Base-by-base conservation (phyloP, 2,113 vertebrate genomes). In the Scatophagus argus region DNA sequence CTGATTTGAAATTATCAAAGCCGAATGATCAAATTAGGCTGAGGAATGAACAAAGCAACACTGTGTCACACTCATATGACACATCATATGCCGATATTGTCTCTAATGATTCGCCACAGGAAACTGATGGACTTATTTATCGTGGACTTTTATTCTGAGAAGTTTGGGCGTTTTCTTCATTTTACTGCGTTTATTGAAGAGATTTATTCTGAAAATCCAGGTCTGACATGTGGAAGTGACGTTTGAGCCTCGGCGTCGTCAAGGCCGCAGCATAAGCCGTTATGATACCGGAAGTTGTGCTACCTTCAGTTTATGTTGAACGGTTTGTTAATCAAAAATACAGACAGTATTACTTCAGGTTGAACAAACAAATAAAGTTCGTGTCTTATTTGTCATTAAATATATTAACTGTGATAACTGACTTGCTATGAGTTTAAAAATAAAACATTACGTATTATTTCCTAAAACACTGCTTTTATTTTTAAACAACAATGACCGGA, bases 391-490 rank as follows among this genome's bases (percentile, higher is more conserved):
- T 6, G 0, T 38, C 0, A 12, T 2, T 19, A 1, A 6, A 5
- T 23, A 12, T 5, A 47, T 7, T 8, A 0, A 10, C 8, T 38
- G 16, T 9, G n/a, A 9, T 1, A 11, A 6, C 0, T 0, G 16
- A 6, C 0, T 31, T 46, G 0, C 0, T 38, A 1, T 1, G 3
- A 32, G 25, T 55, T 34, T 6, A 1, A 1, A 54, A 21, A n/a
- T 16, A 17, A 23, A 0, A 1, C n/a, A n/a, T n/a, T n/a, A 41
- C 21, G 3, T 7, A 11, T 34, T 4, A 21, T 16, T 47, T 29
- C 34, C 8, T 2, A 7, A 29, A 36, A 0, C 16, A 2, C 11
- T 3, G 39, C 29, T 81, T 58, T 87, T 77, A 55, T 62, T 86
- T 80, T 81, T 0, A 8, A 39, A 54, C n/a, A 71, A 0, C 43